Evolutionary conservation across 1,140 invertebrate genomes (phyloP).

Genomic region (Scaptomyza montana): DNA sequence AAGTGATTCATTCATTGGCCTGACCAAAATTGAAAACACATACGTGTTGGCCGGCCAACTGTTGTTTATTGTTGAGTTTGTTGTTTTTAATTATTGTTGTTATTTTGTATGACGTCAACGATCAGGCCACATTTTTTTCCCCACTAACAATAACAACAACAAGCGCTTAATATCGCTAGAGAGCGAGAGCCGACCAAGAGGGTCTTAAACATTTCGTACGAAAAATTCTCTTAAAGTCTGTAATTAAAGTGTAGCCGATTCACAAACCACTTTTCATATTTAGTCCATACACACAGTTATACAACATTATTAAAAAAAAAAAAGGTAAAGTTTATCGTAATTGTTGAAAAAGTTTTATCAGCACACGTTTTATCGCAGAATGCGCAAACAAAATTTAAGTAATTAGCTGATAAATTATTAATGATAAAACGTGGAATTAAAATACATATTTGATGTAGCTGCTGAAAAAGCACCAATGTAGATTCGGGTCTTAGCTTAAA

Average conservation of each 20-base stretch:
- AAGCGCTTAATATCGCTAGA: neutral
- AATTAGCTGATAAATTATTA: conserved; percentile 56
- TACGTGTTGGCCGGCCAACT: conserved; percentile 1
- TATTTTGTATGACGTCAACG: conserved; percentile 62
- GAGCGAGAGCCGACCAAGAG: conserved; percentile 18
- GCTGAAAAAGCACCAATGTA: neutral
- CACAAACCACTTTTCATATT: conserved; percentile 9
- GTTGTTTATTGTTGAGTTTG: conserved; percentile 9
- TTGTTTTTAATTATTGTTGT: conserved; percentile 46
- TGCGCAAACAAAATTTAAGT: conserved; percentile 48
- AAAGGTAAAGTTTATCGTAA: conserved; percentile 48
- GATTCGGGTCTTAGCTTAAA: neutral
- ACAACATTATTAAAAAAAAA: conserved; percentile 20
- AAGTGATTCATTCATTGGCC: conserved; percentile 21
- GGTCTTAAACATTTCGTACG: neutral
- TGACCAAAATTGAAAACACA: conserved; percentile 4
- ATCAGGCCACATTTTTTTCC: conserved; percentile 70
- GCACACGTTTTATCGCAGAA: conserved; percentile 17
- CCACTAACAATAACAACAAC: conserved; percentile 11
- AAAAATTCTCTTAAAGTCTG: conserved; percentile 18
- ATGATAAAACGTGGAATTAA: conserved; percentile 17
- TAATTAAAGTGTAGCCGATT: conserved; percentile 9
- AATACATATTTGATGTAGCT: conserved; percentile 1
- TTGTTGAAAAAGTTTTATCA: conserved; percentile 49
- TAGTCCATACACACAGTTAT: conserved; percentile 43